Evolutionary conservation across 2,888 invertebrate species (phyloP).

Genomic region (Mesoligia furuncula): DNA sequence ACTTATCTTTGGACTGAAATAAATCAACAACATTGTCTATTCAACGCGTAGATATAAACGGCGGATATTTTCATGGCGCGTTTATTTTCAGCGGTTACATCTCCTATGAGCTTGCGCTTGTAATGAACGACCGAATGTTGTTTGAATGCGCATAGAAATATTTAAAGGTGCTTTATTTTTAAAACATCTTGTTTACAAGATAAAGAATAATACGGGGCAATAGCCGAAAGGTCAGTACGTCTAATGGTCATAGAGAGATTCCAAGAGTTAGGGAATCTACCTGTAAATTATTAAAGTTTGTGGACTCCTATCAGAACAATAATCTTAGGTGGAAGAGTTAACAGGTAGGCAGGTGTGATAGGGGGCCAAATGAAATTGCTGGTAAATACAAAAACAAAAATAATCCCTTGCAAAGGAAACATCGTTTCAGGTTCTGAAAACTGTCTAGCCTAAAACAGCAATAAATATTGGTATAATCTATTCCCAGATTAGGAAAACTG

Average conservation of each 20-base stretch:
- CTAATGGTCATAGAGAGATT: not conserved
- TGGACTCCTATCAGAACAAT: no score
- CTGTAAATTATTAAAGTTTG: no score
- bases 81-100: slow-evolving; percentile 71
- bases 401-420: not conserved
- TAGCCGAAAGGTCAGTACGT: not conserved
- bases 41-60: slow-evolving; percentile 69
- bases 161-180: not conserved
- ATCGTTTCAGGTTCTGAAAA: not conserved
- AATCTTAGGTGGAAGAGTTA: no score
- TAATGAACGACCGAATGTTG: slow-evolving; percentile 26
- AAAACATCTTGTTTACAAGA: not conserved
- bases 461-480: not conserved
- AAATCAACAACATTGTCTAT: slow-evolving; percentile 72
- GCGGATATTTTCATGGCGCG: slow-evolving; percentile 67
- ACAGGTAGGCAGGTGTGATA: no score
- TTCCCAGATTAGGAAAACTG: not conserved
- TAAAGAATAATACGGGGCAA: not conserved
- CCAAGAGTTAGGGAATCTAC: no score
- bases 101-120: slow-evolving; percentile 51
- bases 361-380: no score
- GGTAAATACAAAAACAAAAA: no score
- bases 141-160: slow-evolving; percentile 17
- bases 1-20: slow-evolving; percentile 60
- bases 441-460: not conserved